Conservation (phyloP, 2,888 invertebrate species). For the Lacanobia oleracea region DNA sequence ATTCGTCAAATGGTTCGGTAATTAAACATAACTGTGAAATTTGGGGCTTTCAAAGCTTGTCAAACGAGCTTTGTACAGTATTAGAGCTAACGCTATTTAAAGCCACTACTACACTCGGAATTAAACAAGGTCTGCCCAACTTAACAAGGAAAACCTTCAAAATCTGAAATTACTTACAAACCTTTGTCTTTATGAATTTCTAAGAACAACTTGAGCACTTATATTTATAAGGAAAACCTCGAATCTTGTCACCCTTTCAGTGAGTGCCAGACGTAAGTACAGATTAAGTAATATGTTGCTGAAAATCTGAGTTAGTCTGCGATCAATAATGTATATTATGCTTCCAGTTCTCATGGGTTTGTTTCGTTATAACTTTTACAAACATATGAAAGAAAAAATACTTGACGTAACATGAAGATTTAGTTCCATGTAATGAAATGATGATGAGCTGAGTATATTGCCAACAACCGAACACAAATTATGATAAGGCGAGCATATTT, state of each 20-base stretch:
- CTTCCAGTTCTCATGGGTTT: background rate
- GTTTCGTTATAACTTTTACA: background rate
- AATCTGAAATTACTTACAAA: background rate
- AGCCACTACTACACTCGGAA: background rate
- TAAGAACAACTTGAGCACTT: background rate
- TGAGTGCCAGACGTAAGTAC: background rate
- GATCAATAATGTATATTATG: background rate
- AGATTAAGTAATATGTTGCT: background rate
- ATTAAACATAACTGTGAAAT: constrained; percentile 23
- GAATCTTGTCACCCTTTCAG: constrained; percentile 4
- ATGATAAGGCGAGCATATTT: no score
- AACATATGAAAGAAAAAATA: background rate
- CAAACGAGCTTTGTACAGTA: constrained; percentile 9
- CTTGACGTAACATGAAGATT: no score
- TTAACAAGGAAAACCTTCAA: background rate
- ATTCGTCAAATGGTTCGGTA: constrained; percentile 17
- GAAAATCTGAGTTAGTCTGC: background rate
- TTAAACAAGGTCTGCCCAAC: background rate
- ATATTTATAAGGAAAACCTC: background rate
- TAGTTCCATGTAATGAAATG: no score
- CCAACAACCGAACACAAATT: no score
- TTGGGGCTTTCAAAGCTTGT: constrained; percentile 15
- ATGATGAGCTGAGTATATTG: no score
- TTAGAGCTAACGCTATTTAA: constrained; percentile 9
- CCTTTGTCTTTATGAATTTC: background rate